Evolutionary conservation across 2,888 invertebrate genomes (phyloP).

Genomic region (Julus scanicus): DNA sequence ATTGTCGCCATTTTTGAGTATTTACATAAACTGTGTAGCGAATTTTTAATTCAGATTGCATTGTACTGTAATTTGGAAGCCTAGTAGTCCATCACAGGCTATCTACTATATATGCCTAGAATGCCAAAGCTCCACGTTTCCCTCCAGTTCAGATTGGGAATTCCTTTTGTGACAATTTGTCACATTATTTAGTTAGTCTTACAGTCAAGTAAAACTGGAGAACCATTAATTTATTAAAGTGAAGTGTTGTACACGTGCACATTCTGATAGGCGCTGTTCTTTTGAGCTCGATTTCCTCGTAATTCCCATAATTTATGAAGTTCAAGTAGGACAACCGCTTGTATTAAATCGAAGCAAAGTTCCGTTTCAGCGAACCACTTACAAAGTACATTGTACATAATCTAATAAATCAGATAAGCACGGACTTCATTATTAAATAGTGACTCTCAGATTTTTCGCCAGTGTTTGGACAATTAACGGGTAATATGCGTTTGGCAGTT

Average conservation of each 20-base stretch:
- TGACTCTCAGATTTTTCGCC: slow-evolving; percentile 32
- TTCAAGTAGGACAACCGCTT: neutral
- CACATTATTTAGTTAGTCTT: neutral
- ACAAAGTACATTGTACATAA: neutral
- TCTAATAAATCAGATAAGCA: slow-evolving; percentile 37
- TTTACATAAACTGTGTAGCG: no score
- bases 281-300: neutral
- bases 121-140: neutral
- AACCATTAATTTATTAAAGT: neutral
- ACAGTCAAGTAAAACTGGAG: no score
- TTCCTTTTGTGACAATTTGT: neutral
- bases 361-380: neutral
- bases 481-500: slow-evolving; percentile 47
- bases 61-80: no score
- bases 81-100: no score
- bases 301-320: slow-evolving; percentile 14
- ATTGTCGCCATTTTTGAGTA: no score
- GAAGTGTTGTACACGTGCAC: neutral
- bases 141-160: neutral
- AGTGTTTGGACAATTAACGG: slow-evolving; percentile 7
- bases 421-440: slow-evolving; percentile 35
- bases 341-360: neutral
- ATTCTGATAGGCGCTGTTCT: neutral
- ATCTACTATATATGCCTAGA: no score
- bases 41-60: no score